Base-by-base conservation (phyloP, 2,797 vertebrate species). In the Discoglossus pictus region DNA sequence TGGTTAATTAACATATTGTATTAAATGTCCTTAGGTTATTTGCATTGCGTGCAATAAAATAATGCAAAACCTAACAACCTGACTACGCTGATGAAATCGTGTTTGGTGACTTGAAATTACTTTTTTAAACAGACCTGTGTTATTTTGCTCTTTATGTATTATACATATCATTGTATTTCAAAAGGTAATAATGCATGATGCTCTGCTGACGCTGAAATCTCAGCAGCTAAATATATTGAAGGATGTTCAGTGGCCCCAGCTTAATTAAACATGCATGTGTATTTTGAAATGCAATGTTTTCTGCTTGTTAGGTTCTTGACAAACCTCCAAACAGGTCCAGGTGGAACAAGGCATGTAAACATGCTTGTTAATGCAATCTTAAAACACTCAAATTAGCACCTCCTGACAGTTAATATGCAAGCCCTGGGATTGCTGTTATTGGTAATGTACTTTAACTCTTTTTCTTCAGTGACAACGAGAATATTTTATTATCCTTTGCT, bases 231-330 rank as follows among this genome's bases (percentile, higher is more conserved):
- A 87, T 85, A 88, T 89, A 86, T 75, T 79, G 86, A 89, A 83
- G 84, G 80, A 86, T 86, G 71, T 82, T 84, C 81, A 75, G 80
- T 84, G 85, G 86, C 89, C 90, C 91, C 83, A 85, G 87, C 83
- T 84, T 94, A 96, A 98, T 98, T 98, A 97, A 98, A 94, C 92
- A 94, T 95, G 93, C 91, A 96, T 95, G 92, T 88, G 83, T 91
- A 84, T 91, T 91, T 92, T 92, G 89, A 90, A 86, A 92, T 90
- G 83, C 82, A 89, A 91, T 93, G 89, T 93, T 93, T 94, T 93
- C 91, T 89, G 85, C 92, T 90, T 89, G 92, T 90, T 92, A 91
- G 87, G 86, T 88, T 91, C 93, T 92, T 96, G 94, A 96, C 94
- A 93, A 91, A 92, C 87, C 85, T 92, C 93, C 92, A 93, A 93